Evolutionary conservation across 2,888 invertebrate species (phyloP), one percentile per base, ranked within the genome.

Genomic region (Chrysolina americana): DNA sequence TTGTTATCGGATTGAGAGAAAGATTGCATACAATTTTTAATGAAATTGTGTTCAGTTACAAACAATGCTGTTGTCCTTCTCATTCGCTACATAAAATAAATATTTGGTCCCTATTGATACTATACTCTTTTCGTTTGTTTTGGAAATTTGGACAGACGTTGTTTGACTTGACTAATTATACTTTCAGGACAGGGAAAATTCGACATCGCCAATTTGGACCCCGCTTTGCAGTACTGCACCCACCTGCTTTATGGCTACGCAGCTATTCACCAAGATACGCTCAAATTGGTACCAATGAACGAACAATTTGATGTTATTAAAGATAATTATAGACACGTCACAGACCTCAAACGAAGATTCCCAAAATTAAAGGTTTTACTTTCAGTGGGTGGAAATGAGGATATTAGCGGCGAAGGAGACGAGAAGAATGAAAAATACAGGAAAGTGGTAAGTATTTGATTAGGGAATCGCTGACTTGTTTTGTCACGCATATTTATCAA

Each of bases 171-270:
- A 59, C 23, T n/a, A 4, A n/a, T 23, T 73, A 89, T 87, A 87
- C 76, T 89, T 86, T 84, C 88, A 95, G 96, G 94, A 82, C 92
- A 94, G 86, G 94, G 93, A 65, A 94, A 95, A 84, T 92, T 95
- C 87, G 91, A 92, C 83, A 87, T 94, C 0, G 85, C 89, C 56
- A 94, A 95, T 85, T 84, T 96, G 84, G 93, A 93, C 79, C 92
- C 94, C 0, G 95, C 94, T 0, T 87, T 95, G 36, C 90, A 93
- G n/a, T 92, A 93, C 87, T 96, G 96, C 88, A 93, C 94, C 1
- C 94, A 95, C 85, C 84, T 96, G 76, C 88, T 95, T 36, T 96
- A 96, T 84, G 95, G 95, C n/a, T 94, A 91, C 83, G 95, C 95
- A 21, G 94, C 93, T 19, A 90, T 96, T 65, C 93, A 94, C 81